Base-by-base conservation (phyloP, 1,140 invertebrate genomes). In the Drosophila trapezifrons region DNA sequence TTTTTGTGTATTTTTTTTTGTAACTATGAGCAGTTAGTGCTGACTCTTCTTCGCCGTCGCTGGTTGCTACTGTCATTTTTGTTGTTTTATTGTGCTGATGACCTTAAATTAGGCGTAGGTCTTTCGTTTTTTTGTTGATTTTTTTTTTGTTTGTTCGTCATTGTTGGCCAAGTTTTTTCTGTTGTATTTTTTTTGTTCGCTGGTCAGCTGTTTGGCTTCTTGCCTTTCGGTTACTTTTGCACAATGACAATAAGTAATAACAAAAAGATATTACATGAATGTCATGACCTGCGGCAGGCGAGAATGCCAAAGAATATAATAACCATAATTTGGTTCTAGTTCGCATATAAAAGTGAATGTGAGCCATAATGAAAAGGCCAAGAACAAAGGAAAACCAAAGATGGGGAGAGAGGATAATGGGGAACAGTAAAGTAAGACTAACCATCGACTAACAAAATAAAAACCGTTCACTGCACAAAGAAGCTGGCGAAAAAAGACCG, bases 81-180 rank as follows among this genome's bases (percentile, higher is more conserved):
- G 65, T 87, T 74, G 63, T 82, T 86, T 89, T 87, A 87, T 89
- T 87, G 80, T 87, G 84, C 80, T 87, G 84, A 80, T 89, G 84
- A 87, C 84, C 84, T 87, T 89, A 87, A 87, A 87, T 87, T 89
- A 84, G 84, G 84, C 84, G 84, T 89, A 89, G 83, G 82, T 86
- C 82, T 86, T 80, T 63, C 69, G 27, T 72, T 76, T 80, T 66
- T 65, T 60, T 57, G 54, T 15, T 32, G 35, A 17, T 65, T 57
- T 63, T 54, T n/a, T n/a, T n/a, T n/a, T n/a, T n/a, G n/a, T n/a
- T n/a, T 63, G 72, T 81, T 67, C 63, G 67, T 76, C 59, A 58
- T 56, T 80, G 56, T 64, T 84, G 80, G 72, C 82, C 74, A 86
- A 69, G 58, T 72, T 77, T 79, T 70, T 80, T 70, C 58, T 32